phyloP scores from a whole-genome alignment of 2,888 invertebrate species.

The Drosophila melanosoma region DNA sequence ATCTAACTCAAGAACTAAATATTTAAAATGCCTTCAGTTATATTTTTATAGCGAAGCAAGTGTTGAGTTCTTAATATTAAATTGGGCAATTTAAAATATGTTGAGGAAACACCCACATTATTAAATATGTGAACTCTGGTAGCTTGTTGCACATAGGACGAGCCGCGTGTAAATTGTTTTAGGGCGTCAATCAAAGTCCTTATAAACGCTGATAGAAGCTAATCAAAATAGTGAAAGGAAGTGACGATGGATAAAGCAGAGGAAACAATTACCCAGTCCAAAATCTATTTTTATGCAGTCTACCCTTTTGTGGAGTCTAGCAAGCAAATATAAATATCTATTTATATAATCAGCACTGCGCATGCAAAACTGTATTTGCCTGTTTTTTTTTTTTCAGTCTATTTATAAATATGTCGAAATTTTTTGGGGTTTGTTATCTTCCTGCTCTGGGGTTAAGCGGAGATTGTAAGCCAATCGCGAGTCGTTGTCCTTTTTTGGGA shows the following conservation, averaged over 20 bases:
- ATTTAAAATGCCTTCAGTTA: not conserved
- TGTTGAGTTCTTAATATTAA: not conserved
- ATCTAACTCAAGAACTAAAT: not conserved
- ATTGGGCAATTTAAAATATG: not conserved
- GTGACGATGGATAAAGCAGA: slow-evolving; percentile 11
- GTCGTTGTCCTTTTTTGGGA: slow-evolving; percentile 10
- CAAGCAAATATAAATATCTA: slow-evolving; percentile 3
- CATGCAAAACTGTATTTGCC: slow-evolving; percentile 6
- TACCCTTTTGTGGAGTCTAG: slow-evolving; percentile 3
- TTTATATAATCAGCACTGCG: not conserved
- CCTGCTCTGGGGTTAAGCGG: slow-evolving; percentile 37
- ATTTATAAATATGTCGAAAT: slow-evolving; percentile 35
- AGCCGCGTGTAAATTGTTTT: slow-evolving; percentile 15
- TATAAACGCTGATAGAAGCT: slow-evolving; percentile 25
- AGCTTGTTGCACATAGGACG: slow-evolving; percentile 16
- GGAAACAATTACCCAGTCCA: slow-evolving; percentile 3
- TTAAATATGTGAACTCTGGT: slow-evolving; percentile 8
- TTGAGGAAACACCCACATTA: not conserved
- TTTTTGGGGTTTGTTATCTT: slow-evolving; percentile 21
- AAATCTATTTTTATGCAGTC: slow-evolving; percentile 48
- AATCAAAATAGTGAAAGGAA: slow-evolving; percentile 29
- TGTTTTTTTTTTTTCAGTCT: slow-evolving; percentile 9
- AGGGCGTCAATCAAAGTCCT: slow-evolving; percentile 30
- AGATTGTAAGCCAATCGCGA: slow-evolving; percentile 50
- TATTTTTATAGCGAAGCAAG: not conserved